Conservation (phyloP, 2,797 vertebrate species). For the Takifugu ocellatus region DNA sequence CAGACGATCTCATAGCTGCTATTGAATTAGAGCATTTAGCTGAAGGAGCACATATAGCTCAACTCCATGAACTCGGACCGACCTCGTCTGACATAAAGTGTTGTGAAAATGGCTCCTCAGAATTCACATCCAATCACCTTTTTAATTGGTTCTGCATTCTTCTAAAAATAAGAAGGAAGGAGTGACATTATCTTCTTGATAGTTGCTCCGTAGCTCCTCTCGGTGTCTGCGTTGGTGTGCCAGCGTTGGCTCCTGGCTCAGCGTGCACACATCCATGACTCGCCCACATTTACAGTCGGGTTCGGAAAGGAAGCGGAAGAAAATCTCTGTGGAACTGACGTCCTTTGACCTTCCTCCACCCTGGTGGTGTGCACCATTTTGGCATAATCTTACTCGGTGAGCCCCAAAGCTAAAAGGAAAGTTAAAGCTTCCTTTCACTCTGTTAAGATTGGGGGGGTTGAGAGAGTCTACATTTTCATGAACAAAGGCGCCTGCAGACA, state of each 20-base stretch:
- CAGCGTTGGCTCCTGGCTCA: conserved; percentile 23
- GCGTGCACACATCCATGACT: conserved; percentile 51
- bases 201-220: neutral
- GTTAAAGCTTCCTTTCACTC: conserved; percentile 61
- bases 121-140: too few relatives aligned
- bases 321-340: conserved; percentile 53
- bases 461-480: conserved; percentile 60
- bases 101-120: too few relatives aligned
- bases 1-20: too few relatives aligned
- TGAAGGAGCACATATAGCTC: too few relatives aligned
- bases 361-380: conserved; percentile 44
- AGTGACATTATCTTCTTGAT: too few relatives aligned
- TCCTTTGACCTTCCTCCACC: conserved; percentile 53
- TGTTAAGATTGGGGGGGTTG: conserved; percentile 40
- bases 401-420: conserved; percentile 56
- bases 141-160: too few relatives aligned
- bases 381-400: conserved; percentile 57
- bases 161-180: too few relatives aligned
- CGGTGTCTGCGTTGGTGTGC: neutral
- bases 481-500: conserved; percentile 59
- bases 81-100: too few relatives aligned
- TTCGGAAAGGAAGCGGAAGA: conserved; percentile 54
- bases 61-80: too few relatives aligned
- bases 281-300: conserved; percentile 45
- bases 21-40: too few relatives aligned